Evolutionary conservation across 2,888 invertebrate species (phyloP), one percentile per base, ranked within the genome.

Genomic region (Cerastis rubricosa): DNA sequence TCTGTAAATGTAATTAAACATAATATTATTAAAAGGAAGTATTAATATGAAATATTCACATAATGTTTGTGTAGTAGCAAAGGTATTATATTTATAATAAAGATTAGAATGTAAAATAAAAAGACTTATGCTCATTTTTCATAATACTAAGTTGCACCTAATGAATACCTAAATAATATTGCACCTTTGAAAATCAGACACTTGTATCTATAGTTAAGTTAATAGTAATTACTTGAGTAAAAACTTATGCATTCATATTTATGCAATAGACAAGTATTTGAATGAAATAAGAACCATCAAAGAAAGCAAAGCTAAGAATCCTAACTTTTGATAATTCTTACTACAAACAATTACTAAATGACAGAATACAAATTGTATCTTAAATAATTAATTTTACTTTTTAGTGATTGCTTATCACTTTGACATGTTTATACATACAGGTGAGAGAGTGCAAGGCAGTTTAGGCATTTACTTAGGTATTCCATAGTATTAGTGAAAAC

Each of bases 11-110:
- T 65, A 71, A 40, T 47, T 54, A 29, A 0, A 54, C 35, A 19
- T 51, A 69, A 57, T 61, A 70, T 47, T 54, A 64, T 54, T 65
- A 43, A 45, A 71, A 72, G 12, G 11, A 78, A 43, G 40, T 40
- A 14, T 49, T 59, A n/a, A 8, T 57, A 66, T n/a, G 19, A 35
- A 74, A 11, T 45, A 35, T 29, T 51, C 47, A 25, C 12, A n/a
- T 57, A 14, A 40, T 25, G 14, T 59, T 35, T 65, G 22, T 72
- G 35, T 49, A 68, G 17, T 49, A 49, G 2, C 29, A 14, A 64
- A 43, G 14, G 59, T 59, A 29, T 66, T 63, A 19, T 51, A 14
- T 51, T 65, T 71, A 29, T 29, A 51, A 25, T 19, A 57, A 35
- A 57, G 22, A 40, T 22, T 11, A 29, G 9, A 66, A 61, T 73